Evolutionary conservation across 2,113 vertebrate species (phyloP).

Genomic region (Cryptotis parvus): DNA sequence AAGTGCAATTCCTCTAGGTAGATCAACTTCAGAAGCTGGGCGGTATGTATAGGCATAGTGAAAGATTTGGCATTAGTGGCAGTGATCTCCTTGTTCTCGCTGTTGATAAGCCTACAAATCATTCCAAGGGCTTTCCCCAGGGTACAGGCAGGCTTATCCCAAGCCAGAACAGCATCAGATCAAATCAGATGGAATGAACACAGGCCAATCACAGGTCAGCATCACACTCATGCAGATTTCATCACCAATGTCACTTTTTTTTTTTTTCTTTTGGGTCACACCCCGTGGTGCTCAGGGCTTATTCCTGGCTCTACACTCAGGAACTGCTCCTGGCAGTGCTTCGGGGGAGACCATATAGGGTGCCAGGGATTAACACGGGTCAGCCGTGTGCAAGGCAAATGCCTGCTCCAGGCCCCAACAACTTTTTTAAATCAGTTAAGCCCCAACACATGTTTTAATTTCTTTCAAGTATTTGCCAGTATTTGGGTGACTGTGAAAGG

Average conservation of each 20-base stretch:
- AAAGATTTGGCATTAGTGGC: conserved; percentile 71
- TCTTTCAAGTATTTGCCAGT: conserved; percentile 47
- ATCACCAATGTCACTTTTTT: neutral
- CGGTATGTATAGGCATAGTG: conserved; percentile 81
- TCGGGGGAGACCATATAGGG: too few species aligned
- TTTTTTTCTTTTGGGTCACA: too few species aligned
- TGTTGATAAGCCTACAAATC: conserved; percentile 40
- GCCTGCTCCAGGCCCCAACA: too few species aligned
- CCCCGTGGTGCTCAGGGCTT: too few species aligned
- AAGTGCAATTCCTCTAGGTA: conserved; percentile 87
- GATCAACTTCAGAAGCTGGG: conserved; percentile 88
- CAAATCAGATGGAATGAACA: conserved; percentile 14
- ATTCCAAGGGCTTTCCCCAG: conserved; percentile 22
- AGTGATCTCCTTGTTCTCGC: neutral
- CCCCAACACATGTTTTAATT: neutral
- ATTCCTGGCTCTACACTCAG: too few species aligned
- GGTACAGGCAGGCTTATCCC: conserved; percentile 36
- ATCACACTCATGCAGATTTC: conserved; percentile 71
- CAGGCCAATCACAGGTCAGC: conserved; percentile 33
- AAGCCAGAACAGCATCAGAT: neutral
- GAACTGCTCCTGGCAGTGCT: too few species aligned
- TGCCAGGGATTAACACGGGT: too few species aligned
- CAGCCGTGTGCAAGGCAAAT: too few species aligned
- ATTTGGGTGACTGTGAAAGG: conserved; percentile 37
- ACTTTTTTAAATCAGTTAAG: neutral